phyloP scores from a whole-genome alignment of 1,140 invertebrate species.

The Batillaria attramentaria region DNA sequence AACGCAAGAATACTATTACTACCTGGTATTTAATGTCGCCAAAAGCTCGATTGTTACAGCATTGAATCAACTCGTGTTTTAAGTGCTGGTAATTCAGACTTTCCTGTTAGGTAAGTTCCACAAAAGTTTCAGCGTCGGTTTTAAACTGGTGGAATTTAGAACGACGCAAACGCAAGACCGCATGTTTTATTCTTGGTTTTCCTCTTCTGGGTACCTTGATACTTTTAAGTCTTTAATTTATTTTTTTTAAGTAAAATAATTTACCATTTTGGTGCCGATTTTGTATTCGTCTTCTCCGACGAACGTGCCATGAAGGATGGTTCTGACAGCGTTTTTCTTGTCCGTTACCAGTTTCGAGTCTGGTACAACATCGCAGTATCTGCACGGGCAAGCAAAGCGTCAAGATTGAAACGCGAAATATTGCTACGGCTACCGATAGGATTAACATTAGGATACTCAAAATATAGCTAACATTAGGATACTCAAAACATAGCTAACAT shows the following conservation, averaged over 20 bases:
- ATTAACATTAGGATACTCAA: background rate
- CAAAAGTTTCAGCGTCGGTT: background rate
- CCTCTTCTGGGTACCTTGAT: too few relatives aligned
- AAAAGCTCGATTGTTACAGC: too few relatives aligned
- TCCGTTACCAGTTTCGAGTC: background rate
- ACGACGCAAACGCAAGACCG: background rate
- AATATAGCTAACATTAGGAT: background rate
- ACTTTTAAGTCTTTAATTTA: too few relatives aligned
- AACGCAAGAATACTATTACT: too few relatives aligned
- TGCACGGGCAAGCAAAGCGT: background rate
- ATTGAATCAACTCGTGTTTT: too few relatives aligned
- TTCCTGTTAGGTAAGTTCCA: too few relatives aligned
- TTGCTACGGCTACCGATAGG: too few relatives aligned
- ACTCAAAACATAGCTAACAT: background rate
- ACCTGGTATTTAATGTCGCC: too few relatives aligned
- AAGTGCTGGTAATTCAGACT: too few relatives aligned
- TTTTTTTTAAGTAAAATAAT: too few relatives aligned
- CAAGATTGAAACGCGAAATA: too few relatives aligned
- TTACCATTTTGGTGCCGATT: background rate
- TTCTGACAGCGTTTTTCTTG: background rate
- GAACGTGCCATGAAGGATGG: background rate
- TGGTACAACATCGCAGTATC: background rate
- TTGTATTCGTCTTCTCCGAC: background rate
- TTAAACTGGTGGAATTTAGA: background rate
- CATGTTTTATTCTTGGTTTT: background rate